Evolutionary conservation across 2,888 invertebrate genomes (phyloP).

Genomic region (Marasmarcha lunaedactyla): DNA sequence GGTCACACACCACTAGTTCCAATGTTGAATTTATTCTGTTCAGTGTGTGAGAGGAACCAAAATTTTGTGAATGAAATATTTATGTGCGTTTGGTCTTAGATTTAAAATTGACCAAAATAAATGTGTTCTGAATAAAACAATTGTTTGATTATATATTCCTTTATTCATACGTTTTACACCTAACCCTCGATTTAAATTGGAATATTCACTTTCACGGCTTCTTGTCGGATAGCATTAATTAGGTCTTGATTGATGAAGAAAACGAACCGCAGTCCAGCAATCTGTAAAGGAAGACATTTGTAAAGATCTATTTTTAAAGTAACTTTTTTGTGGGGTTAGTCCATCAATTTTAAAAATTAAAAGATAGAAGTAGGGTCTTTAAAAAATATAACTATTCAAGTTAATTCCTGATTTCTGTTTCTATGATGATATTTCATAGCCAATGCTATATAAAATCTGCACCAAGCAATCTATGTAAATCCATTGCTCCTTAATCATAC

Average conservation of each 20-base stretch:
- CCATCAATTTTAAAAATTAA: no score
- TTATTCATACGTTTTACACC: constrained; percentile 15
- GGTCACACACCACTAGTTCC: neutral
- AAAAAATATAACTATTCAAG: no score
- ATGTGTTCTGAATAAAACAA: constrained; percentile 61
- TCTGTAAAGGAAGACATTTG: constrained; percentile 68
- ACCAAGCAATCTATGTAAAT: no score
- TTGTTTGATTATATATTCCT: constrained; percentile 24
- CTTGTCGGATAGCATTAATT: constrained; percentile 89
- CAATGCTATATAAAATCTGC: no score
- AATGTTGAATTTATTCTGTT: neutral
- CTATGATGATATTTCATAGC: no score
- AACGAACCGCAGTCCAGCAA: constrained; percentile 91
- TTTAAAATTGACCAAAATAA: constrained; percentile 66
- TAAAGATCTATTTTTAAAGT: no score
- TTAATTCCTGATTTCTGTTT: no score
- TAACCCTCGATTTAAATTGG: constrained; percentile 20
- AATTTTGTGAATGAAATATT: constrained; percentile 30
- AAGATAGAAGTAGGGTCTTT: no score
- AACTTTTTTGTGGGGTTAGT: no score
- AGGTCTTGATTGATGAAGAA: constrained; percentile 94
- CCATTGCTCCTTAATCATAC: no score
- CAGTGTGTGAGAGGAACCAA: constrained; percentile 14
- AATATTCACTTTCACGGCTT: constrained; percentile 83
- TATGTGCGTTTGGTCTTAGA: constrained; percentile 55